Evolutionary conservation across 2,888 invertebrate species (phyloP).

Genomic region (Pseudoips prasinana): DNA sequence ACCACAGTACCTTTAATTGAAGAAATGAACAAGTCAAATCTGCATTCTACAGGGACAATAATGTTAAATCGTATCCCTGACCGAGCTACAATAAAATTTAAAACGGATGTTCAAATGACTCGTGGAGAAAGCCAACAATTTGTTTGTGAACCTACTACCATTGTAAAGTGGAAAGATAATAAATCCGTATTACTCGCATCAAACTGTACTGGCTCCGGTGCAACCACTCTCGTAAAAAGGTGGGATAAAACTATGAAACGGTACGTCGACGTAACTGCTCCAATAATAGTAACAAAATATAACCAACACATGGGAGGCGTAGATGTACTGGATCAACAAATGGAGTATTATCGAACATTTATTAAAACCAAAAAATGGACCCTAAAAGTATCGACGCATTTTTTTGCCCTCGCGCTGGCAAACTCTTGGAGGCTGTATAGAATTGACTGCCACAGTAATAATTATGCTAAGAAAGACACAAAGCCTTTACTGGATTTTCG

Average conservation of each 20-base stretch:
- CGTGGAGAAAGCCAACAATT: constrained; percentile 20
- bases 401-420: constrained; percentile 25
- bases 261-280: not conserved
- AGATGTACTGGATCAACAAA: no score
- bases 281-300: not conserved
- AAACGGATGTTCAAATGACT: constrained; percentile 17
- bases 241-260: constrained; percentile 14
- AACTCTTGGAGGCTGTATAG: constrained; percentile 30
- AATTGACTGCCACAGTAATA: constrained; percentile 2
- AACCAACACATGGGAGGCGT: no score
- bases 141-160: constrained; percentile 7
- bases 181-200: constrained; percentile 10
- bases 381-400: no score
- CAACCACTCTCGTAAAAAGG: constrained; percentile 11
- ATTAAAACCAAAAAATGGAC: no score
- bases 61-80: constrained; percentile 28
- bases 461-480: not conserved
- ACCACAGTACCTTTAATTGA: constrained; percentile 23
- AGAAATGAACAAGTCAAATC: constrained; percentile 8
- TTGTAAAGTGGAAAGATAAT: constrained; percentile 25
- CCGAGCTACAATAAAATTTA: constrained; percentile 15
- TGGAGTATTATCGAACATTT: no score
- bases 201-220: constrained; percentile 5
- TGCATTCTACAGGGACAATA: constrained; percentile 25
- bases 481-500: constrained; percentile 1